Evolutionary conservation across 2,888 invertebrate genomes (phyloP).

Genomic region (Ophraella communa): DNA sequence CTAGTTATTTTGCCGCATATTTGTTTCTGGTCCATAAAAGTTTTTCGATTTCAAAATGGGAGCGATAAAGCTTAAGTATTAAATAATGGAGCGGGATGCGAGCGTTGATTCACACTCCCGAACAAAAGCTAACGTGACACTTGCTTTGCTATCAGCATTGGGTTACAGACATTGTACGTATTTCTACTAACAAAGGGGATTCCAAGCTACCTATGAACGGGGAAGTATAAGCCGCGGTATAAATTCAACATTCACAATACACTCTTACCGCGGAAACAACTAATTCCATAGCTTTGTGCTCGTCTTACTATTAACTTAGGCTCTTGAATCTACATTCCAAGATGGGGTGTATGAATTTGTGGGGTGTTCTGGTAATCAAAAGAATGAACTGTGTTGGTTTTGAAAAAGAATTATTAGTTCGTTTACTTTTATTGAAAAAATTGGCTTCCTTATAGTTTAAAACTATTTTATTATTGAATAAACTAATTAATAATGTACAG

Average conservation of each 20-base stretch:
- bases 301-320: conserved; percentile 34
- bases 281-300: conserved; percentile 33
- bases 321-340: no score
- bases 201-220: conserved; percentile 40
- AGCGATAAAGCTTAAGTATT: conserved; percentile 7
- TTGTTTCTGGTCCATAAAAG: no score
- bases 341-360: no score
- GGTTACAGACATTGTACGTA: conserved; percentile 44
- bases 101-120: conserved; percentile 29
- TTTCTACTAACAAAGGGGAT: conserved; percentile 39
- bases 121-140: conserved; percentile 40
- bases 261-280: conserved; percentile 27
- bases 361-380: no score
- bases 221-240: conserved; percentile 33
- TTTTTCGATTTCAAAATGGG: no score
- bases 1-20: no score
- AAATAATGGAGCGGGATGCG: conserved; percentile 31
- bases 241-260: conserved; percentile 42
- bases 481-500: no score
- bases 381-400: no score
- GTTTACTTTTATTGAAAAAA: no score
- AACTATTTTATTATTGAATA: no score
- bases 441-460: no score
- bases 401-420: no score
- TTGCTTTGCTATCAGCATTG: conserved; percentile 38